Evolutionary conservation across 2,113 vertebrate genomes (phyloP), one percentile per base, ranked within the genome.

Genomic region (Carlito syrichta): DNA sequence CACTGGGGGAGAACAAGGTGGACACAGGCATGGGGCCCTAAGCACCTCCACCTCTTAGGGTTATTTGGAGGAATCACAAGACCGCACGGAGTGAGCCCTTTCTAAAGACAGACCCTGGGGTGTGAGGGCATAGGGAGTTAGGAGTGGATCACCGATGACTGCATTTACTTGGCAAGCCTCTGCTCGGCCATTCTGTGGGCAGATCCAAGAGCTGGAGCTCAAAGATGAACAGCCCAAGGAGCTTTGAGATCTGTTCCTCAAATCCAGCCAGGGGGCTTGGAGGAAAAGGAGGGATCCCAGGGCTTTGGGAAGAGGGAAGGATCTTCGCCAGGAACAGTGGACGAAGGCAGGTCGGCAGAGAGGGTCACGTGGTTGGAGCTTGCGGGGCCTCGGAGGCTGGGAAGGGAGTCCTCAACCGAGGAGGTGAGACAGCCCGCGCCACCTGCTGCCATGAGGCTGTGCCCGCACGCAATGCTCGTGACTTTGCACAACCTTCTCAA

Each of bases 331-430:
- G 3, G 71, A 48, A 6, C 43, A 14, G 3, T 0, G 11, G 3
- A 10, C 4, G 23, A 3, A n/a, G 74, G n/a, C 23, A 8, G 0
- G 0, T 0, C 1, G 22, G 0, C 1, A 22, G 35, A 62, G 50
- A 17, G 1, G 48, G 30, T 52, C 60, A 0, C 0, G 0, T 7
- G 9, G 5, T 3, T 1, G 3, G 17, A n/a, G 27, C 45, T 40
- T 3, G 2, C 43, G 69, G 30, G 66, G 38, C 25, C 40, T 43
- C 0, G 0, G 9, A 35, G 84, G n/a, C 83, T 60, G 63, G 77
- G 27, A 54, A n/a, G 85, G 58, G 45, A 43, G 30, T 8, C 38
- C 38, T 8, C 43, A 66, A 23, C 10, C 4, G 0, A 5, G 30
- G 63, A 30, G 22, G 22, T 13, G 25, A 20, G 56, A 2, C 2